Percentiles rank a stretch among this genome's conserved stretches.
Evolutionary conservation across 2,888 invertebrate genomes (phyloP).

Genomic region (Trissoscelio sp.): DNA sequence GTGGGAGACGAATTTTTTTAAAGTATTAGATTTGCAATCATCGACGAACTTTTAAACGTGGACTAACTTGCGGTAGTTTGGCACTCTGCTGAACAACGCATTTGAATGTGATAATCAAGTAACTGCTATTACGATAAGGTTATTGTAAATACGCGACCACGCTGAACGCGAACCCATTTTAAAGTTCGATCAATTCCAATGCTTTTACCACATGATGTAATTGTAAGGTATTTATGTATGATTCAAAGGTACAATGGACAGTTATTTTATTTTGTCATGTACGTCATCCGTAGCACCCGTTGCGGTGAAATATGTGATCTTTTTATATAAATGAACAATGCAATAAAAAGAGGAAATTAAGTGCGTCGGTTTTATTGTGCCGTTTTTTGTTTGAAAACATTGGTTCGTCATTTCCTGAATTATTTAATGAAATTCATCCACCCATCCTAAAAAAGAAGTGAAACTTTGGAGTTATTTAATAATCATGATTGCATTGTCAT

Average conservation of each 20-base stretch:
- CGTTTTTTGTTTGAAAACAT: too few species aligned
- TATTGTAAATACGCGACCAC: constrained; percentile 42
- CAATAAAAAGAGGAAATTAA: constrained; percentile 12
- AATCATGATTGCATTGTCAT: too few species aligned
- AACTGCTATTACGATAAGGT: constrained; percentile 38
- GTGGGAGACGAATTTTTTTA: constrained; percentile 41
- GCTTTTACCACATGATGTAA: constrained; percentile 38
- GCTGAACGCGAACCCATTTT: constrained; percentile 27
- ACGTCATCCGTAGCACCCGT: background rate
- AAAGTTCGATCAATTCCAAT: constrained; percentile 54
- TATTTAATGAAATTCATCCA: too few species aligned
- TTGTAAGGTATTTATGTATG: constrained; percentile 39
- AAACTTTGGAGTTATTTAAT: too few species aligned
- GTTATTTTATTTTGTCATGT: constrained; percentile 35
- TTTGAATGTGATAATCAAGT: constrained; percentile 54
- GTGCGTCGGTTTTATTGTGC: too few species aligned
- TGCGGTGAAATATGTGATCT: constrained; percentile 13
- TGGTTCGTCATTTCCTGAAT: too few species aligned
- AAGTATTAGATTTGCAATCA: constrained; percentile 35
- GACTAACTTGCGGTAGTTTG: constrained; percentile 35
- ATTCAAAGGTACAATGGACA: constrained; percentile 17
- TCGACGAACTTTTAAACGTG: constrained; percentile 25
- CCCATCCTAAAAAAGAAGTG: too few species aligned
- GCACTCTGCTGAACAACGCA: constrained; percentile 36
- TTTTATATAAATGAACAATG: constrained; percentile 36